A percentile compares a stretch with the other conserved stretches of the same genome.
These are phyloP conservation scores for Melanostoma scalare DNA, from an alignment of 2,888 invertebrate genomes.

Conservation along the genomic window DNA sequence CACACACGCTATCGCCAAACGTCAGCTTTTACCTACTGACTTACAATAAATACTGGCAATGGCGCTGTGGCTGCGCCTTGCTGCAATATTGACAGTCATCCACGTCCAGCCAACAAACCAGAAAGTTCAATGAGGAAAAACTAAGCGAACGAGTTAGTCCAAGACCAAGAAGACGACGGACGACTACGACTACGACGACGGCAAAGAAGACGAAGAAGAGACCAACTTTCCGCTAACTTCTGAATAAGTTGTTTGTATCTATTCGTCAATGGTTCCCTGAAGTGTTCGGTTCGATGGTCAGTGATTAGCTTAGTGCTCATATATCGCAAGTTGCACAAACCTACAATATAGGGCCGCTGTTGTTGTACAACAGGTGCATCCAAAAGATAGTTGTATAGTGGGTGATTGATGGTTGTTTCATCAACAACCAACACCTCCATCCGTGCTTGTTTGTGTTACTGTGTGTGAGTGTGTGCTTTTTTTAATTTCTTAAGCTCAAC, in stretches of 20 bases:
- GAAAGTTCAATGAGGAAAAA: conserved; percentile 60
- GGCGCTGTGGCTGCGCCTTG: neutral
- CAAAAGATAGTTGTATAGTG: conserved; percentile 5
- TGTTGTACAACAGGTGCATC: conserved; percentile 9
- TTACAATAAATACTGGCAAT: conserved; percentile 36
- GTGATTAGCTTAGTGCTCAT: conserved; percentile 26
- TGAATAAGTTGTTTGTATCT: conserved; percentile 74
- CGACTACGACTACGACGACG: conserved; percentile 5
- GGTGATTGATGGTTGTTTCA: conserved; percentile 40
- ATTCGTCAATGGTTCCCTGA: conserved; percentile 81
- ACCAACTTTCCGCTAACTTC: conserved; percentile 60
- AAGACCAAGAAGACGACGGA: conserved; percentile 6
- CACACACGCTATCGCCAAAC: conserved; percentile 8
- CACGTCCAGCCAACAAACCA: conserved; percentile 54
- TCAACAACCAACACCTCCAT: conserved; percentile 12
- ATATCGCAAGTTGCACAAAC: neutral
- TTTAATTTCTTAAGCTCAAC: conserved; percentile 3
- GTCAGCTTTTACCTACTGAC: conserved; percentile 60
- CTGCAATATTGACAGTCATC: conserved; percentile 44
- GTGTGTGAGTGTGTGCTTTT: conserved; percentile 16
- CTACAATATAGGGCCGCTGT: neutral
- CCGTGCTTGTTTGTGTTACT: conserved; percentile 1
- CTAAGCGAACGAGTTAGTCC: conserved; percentile 60
- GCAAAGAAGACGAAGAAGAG: conserved; percentile 38
- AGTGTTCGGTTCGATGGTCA: conserved; percentile 80